phyloP scores from a whole-genome alignment of 2,888 invertebrate genomes.

The Morpho achilles region DNA sequence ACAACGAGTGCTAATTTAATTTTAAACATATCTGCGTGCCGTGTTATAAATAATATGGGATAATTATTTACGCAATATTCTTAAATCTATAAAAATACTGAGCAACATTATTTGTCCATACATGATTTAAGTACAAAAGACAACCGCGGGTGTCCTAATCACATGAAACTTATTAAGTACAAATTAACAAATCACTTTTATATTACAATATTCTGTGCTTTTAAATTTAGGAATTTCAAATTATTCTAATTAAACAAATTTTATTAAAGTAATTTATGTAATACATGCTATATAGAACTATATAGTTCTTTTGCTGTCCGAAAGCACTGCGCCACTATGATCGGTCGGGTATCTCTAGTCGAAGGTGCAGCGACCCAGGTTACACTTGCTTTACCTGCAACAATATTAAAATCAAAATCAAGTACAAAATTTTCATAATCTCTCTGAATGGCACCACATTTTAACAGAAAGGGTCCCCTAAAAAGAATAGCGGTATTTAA shows the following conservation, averaged over 20 bases:
- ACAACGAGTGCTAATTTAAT: conserved; percentile 49
- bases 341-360: conserved; percentile 46
- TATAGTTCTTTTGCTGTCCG: conserved; percentile 24
- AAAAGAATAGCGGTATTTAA: conserved; percentile 72
- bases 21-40: conserved; percentile 53
- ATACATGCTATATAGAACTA: conserved; percentile 17
- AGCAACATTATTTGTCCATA: conserved; percentile 68
- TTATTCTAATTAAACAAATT: conserved; percentile 58
- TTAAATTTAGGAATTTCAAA: conserved; percentile 47
- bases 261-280: conserved; percentile 41
- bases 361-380: conserved; percentile 57
- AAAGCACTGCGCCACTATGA: conserved; percentile 65
- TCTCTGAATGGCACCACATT: conserved; percentile 27
- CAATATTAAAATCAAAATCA: conserved; percentile 34
- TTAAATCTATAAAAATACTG: conserved; percentile 76
- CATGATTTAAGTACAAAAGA: conserved; percentile 52
- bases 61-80: conserved; percentile 54
- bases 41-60: conserved; percentile 55
- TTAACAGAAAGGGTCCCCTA: conserved; percentile 46
- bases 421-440: conserved; percentile 19
- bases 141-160: conserved; percentile 51
- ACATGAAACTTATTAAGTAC: conserved; percentile 50
- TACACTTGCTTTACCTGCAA: conserved; percentile 72
- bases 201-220: conserved; percentile 57
- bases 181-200: conserved; percentile 47